Conservation (phyloP, 2,113 vertebrate genomes). For the Myrmecophaga tridactyla region DNA sequence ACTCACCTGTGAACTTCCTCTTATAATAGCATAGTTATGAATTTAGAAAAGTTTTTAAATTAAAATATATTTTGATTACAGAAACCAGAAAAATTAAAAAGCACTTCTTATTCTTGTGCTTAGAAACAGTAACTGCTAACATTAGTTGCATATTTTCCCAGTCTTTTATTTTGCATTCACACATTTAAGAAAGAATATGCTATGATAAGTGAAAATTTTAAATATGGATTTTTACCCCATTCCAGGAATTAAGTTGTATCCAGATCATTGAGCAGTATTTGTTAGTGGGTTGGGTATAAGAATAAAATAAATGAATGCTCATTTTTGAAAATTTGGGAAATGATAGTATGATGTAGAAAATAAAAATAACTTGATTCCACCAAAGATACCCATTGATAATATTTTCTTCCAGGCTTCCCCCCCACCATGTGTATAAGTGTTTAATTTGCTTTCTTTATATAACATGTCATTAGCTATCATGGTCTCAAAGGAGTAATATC, state of each 20-base stretch:
- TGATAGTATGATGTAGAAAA: neutral
- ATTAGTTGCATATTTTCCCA: neutral
- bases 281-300: neutral
- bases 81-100: neutral
- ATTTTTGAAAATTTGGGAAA: neutral
- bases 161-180: neutral
- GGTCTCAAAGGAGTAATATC: neutral
- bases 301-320: neutral
- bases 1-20: neutral
- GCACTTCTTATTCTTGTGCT: neutral
- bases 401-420: neutral
- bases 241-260: neutral
- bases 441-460: neutral
- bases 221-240: neutral
- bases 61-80: neutral
- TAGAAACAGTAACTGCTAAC: neutral
- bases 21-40: neutral
- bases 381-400: neutral
- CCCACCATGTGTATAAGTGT: too few relatives aligned
- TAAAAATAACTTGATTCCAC: neutral
- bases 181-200: neutral
- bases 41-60: neutral
- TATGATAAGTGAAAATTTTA: neutral
- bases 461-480: neutral
- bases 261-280: neutral